Conservation (phyloP, 1,140 invertebrate species). For the Caenorhabditis briggsae region DNA sequence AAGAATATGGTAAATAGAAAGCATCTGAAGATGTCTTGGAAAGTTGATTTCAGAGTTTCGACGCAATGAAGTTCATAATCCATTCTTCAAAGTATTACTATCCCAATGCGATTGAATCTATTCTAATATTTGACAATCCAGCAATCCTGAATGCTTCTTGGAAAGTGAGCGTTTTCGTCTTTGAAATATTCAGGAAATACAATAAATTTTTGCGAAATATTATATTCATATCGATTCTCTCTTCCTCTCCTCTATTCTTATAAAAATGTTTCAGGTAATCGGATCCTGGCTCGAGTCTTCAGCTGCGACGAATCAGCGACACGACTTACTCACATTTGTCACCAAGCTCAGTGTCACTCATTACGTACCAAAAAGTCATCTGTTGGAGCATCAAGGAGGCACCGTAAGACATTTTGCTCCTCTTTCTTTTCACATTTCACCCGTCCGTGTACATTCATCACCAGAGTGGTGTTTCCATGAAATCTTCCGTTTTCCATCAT, state of each 20-base stretch:
- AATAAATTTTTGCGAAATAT: background rate
- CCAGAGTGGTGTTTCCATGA: conserved; percentile 32
- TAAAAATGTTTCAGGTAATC: conserved; percentile 40
- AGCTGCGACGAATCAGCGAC: conserved; percentile 15
- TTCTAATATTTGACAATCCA: conserved; percentile 58
- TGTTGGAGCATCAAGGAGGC: conserved; percentile 43
- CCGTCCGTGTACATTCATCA: conserved; percentile 28
- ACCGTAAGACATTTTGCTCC: conserved; percentile 27
- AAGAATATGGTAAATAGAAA: conserved; percentile 59
- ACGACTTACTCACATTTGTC: conserved; percentile 48
- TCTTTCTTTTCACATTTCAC: conserved; percentile 30
- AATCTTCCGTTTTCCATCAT: conserved; percentile 20
- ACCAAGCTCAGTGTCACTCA: conserved; percentile 56
- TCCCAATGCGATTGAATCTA: conserved; percentile 38
- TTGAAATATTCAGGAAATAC: background rate
- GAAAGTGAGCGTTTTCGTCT: conserved; percentile 51
- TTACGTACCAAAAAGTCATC: conserved; percentile 54
- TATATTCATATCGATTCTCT: background rate
- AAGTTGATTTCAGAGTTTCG: conserved; percentile 54
- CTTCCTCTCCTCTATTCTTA: background rate
- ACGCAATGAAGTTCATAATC: conserved; percentile 61
- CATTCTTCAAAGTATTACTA: conserved; percentile 62
- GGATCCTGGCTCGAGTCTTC: conserved; percentile 47
- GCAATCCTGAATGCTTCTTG: conserved; percentile 61
- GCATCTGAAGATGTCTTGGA: background rate